These are phyloP conservation scores for Fringilla coelebs DNA, from an alignment of 2,797 vertebrate genomes.

Conservation along the genomic window DNA sequence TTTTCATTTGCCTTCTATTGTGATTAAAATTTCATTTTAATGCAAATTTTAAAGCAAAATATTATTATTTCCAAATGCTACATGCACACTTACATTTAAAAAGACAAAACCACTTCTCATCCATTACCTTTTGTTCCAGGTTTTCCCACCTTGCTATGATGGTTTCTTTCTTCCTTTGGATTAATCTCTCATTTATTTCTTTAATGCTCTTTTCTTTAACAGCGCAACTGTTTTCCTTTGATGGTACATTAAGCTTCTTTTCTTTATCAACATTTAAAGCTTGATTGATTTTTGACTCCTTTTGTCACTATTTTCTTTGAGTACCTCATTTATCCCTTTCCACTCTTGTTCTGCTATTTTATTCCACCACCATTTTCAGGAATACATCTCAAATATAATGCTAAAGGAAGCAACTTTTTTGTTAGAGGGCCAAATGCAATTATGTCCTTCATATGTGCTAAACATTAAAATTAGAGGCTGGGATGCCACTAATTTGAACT, in stretches of 20 bases:
- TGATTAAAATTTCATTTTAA: constrained; percentile 50
- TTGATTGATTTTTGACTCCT: constrained; percentile 24
- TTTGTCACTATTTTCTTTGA: constrained; percentile 2
- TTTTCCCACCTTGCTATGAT: constrained; percentile 4
- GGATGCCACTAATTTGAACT: background rate
- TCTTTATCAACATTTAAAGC: constrained; percentile 32
- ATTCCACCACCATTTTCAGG: background rate
- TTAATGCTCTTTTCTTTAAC: constrained; percentile 31
- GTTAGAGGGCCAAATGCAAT: background rate
- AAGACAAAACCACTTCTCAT: background rate
- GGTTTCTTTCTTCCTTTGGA: background rate
- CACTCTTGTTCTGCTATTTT: background rate
- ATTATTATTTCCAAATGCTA: background rate
- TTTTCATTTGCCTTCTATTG: constrained; percentile 3
- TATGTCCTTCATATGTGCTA: background rate
- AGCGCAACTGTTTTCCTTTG: constrained; percentile 41
- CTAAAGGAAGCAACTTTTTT: background rate
- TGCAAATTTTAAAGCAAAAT: constrained; percentile 29
- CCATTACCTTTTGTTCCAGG: constrained; percentile 29
- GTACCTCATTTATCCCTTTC: background rate
- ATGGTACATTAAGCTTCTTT: constrained; percentile 15
- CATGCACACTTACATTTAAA: background rate
- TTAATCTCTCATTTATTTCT: constrained; percentile 57
- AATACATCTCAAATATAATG: background rate
- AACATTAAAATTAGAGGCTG: background rate